Conservation (phyloP, 2,888 invertebrate species). For the Lasioglossum figueresi region DNA sequence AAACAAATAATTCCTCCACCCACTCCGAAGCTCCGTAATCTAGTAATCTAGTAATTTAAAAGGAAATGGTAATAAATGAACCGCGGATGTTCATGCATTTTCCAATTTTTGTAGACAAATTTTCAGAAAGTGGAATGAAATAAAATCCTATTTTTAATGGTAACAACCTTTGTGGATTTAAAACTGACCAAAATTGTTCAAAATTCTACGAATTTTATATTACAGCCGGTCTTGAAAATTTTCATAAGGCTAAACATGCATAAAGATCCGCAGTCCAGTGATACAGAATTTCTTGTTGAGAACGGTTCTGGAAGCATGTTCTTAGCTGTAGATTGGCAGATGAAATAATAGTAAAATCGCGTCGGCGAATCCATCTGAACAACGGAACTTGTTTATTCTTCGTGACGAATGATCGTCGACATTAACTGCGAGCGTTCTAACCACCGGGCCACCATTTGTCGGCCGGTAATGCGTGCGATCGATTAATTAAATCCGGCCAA, state of each 20-base stretch:
- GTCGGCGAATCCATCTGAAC: slow-evolving; percentile 33
- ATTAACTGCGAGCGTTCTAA: slow-evolving; percentile 67
- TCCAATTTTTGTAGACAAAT: no score
- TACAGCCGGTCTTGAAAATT: no score
- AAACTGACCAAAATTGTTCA: no score
- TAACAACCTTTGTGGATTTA: no score
- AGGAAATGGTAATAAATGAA: neutral
- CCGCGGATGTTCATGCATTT: no score
- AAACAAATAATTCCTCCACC: no score
- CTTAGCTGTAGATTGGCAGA: neutral
- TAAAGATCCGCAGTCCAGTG: no score
- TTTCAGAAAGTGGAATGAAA: no score
- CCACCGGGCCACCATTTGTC: slow-evolving; percentile 70
- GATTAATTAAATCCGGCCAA: slow-evolving; percentile 75
- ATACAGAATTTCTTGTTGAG: neutral
- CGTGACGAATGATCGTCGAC: slow-evolving; percentile 68
- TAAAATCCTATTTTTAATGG: no score
- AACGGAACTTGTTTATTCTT: slow-evolving; percentile 71
- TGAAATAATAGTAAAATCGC: slow-evolving; percentile 9
- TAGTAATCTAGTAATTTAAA: no score
- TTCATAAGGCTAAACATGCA: no score
- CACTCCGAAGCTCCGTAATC: neutral
- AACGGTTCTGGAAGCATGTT: neutral
- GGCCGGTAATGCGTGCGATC: slow-evolving; percentile 71
- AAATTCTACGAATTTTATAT: no score